Conservation (phyloP, 2,113 vertebrate genomes). For the Perognathus longimembris region DNA sequence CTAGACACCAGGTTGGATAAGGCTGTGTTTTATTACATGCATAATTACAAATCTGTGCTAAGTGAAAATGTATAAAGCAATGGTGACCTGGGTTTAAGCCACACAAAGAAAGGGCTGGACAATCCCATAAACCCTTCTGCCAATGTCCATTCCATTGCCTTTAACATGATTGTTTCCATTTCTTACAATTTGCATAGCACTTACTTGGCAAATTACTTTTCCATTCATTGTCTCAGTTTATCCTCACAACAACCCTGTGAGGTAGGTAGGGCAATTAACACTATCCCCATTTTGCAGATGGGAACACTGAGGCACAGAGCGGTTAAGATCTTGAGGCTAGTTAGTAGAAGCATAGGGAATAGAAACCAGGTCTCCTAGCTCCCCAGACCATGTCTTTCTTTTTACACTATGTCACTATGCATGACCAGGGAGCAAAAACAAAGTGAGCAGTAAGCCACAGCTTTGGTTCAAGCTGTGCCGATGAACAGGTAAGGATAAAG, state of each 20-base stretch:
- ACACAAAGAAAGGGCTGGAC: slow-evolving; percentile 77
- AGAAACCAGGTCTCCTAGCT: slow-evolving; percentile 71
- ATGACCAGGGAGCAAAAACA: slow-evolving; percentile 60
- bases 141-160: slow-evolving; percentile 73
- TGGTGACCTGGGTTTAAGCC: slow-evolving; percentile 74
- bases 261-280: slow-evolving; percentile 81
- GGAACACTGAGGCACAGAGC: slow-evolving; percentile 81
- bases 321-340: slow-evolving; percentile 77
- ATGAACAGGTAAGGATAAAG: slow-evolving; percentile 61
- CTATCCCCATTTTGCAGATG: slow-evolving; percentile 80
- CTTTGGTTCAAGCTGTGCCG: slow-evolving; percentile 53
- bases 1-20: slow-evolving; percentile 68
- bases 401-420: slow-evolving; percentile 55
- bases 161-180: slow-evolving; percentile 67
- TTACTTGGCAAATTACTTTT: slow-evolving; percentile 75
- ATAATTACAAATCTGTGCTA: slow-evolving; percentile 82
- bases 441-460: slow-evolving; percentile 55
- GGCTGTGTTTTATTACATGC: slow-evolving; percentile 83
- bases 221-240: slow-evolving; percentile 75
- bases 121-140: slow-evolving; percentile 70
- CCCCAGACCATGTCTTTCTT: slow-evolving; percentile 50
- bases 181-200: slow-evolving; percentile 76
- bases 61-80: slow-evolving; percentile 82
- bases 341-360: slow-evolving; percentile 76
- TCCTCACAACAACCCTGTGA: slow-evolving; percentile 84